These are phyloP conservation scores for Helicorthomorpha holstii DNA, from an alignment of 1,140 invertebrate species.

Conservation along the genomic window DNA sequence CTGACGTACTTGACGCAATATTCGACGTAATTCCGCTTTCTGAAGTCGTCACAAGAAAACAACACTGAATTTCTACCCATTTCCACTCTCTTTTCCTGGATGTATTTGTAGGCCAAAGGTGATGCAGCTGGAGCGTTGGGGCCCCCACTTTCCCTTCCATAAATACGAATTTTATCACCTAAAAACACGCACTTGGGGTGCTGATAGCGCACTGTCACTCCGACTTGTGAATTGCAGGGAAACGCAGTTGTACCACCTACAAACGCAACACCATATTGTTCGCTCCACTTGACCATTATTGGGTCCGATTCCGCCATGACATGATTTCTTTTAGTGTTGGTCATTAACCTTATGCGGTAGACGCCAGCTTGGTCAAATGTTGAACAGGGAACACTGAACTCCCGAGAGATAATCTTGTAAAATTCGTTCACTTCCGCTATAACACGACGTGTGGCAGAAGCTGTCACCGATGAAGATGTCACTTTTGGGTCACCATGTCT, in stretches of 20 bases:
- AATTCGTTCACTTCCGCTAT: not conserved
- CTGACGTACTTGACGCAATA: constrained; percentile 75
- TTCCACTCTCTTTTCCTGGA: constrained; percentile 13
- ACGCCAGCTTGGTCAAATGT: constrained; percentile 1
- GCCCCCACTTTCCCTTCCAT: constrained; percentile 9
- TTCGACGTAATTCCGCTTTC: constrained; percentile 49
- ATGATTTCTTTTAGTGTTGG: not conserved
- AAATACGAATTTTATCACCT: constrained; percentile 14
- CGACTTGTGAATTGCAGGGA: constrained; percentile 1
- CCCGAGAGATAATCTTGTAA: constrained; percentile 1
- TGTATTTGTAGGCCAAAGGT: constrained; percentile 7
- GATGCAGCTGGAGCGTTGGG: not conserved
- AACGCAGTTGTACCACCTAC: not conserved
- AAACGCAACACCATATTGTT: not conserved
- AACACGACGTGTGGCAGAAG: not conserved
- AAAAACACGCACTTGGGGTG: constrained; percentile 13
- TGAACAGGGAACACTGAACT: not conserved
- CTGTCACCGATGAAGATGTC: not conserved
- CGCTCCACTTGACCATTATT: constrained; percentile 14
- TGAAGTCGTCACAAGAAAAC: constrained; percentile 12
- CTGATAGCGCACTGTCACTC: constrained; percentile 11
- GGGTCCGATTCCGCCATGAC: constrained; percentile 9
- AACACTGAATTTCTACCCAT: constrained; percentile 10
- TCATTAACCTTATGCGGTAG: not conserved
- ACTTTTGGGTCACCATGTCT: not conserved